These are phyloP conservation scores for Salminus brasiliensis DNA, from an alignment of 2,113 vertebrate genomes.

Conservation along the genomic window DNA sequence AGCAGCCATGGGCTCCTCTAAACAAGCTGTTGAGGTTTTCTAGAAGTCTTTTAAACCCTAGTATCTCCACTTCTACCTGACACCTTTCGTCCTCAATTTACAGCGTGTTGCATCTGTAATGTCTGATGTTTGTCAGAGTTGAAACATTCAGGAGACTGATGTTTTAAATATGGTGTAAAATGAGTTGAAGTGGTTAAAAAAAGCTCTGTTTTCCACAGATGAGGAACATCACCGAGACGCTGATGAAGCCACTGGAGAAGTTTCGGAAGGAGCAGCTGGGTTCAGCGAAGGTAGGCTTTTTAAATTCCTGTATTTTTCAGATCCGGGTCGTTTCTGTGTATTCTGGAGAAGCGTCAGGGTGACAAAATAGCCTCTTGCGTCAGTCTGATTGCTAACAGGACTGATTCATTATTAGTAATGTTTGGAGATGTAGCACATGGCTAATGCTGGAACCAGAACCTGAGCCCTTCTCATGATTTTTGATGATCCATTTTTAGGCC, in stretches of 20 bases:
- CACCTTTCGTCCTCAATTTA: too few relatives aligned
- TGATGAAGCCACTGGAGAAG: conserved; percentile 97
- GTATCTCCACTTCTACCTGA: too few relatives aligned
- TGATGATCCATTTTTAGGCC: conserved; percentile 73
- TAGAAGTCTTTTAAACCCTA: too few relatives aligned
- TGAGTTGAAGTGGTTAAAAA: too few relatives aligned
- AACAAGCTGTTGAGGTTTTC: too few relatives aligned
- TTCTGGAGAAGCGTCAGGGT: background rate
- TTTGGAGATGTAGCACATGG: background rate
- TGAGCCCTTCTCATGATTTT: background rate
- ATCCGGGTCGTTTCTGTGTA: background rate
- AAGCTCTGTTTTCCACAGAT: conserved; percentile 75
- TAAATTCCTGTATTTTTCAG: background rate
- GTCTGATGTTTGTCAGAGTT: too few relatives aligned
- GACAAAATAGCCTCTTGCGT: conserved; percentile 12
- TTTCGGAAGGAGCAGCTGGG: conserved; percentile 98
- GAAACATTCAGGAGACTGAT: too few relatives aligned
- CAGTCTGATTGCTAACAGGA: background rate
- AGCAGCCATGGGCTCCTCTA: too few relatives aligned
- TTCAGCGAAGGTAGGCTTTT: conserved; percentile 84
- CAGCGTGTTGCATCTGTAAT: too few relatives aligned
- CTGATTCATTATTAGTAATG: background rate
- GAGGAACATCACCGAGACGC: conserved; percentile 94
- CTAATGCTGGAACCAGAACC: background rate
- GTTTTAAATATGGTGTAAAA: too few relatives aligned